phyloP scores from a whole-genome alignment of 2,113 vertebrate species.

The Alaudala cheleensis region DNA sequence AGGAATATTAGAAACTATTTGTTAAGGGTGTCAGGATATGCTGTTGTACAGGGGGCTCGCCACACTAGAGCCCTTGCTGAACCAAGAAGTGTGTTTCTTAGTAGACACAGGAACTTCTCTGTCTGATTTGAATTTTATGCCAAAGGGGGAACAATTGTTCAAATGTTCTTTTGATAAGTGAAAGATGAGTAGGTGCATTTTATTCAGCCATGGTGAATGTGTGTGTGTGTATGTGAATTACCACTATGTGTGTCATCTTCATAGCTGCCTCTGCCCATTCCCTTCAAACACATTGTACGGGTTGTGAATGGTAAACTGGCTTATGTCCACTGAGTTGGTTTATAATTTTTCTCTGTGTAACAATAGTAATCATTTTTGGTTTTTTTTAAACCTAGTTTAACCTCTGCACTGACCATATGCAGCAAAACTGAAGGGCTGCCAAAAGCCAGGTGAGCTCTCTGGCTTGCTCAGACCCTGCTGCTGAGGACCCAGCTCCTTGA shows the following conservation, averaged over 20 bases:
- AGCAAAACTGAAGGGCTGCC: too few relatives aligned
- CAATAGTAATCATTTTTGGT: fast-evolving
- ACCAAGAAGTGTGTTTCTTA: not conserved
- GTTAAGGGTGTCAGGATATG: not conserved
- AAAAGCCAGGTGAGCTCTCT: not conserved
- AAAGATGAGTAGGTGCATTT: not conserved
- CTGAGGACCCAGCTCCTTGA: not conserved
- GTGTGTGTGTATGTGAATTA: not conserved
- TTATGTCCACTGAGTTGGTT: not conserved
- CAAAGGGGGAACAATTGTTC: not conserved
- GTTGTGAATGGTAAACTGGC: too few relatives aligned
- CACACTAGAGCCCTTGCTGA: not conserved
- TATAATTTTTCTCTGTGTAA: not conserved
- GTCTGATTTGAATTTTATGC: not conserved
- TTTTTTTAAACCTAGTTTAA: not conserved
- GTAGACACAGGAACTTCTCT: not conserved
- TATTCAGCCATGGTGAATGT: not conserved
- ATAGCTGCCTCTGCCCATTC: not conserved
- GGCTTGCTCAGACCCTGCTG: not conserved
- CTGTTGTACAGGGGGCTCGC: not conserved
- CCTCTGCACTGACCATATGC: not conserved
- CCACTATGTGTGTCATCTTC: not conserved
- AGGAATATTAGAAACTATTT: not conserved
- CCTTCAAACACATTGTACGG: not conserved
- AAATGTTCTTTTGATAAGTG: not conserved